Percentiles rank a stretch among this genome's conserved stretches.
Evolutionary conservation across 2,888 invertebrate species (phyloP).

Genomic region (Pristionchus exspectatus): DNA sequence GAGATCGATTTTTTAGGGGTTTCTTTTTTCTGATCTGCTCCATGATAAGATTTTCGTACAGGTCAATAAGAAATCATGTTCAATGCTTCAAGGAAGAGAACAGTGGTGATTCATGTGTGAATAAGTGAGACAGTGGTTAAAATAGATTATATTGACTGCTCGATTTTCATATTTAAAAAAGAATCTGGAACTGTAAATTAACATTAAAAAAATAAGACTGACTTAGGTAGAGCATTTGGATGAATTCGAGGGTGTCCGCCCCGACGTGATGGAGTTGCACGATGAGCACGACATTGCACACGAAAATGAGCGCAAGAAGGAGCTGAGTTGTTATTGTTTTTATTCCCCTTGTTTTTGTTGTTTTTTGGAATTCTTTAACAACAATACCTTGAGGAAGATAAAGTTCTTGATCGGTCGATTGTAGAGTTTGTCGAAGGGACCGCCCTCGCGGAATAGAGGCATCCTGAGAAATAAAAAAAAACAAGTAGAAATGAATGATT

Average conservation of each 20-base stretch:
- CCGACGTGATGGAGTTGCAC: conserved; percentile 5
- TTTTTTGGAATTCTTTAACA: not conserved
- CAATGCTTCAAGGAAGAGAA: too few relatives aligned
- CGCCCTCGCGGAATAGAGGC: conserved; percentile 26
- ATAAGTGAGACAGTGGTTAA: too few relatives aligned
- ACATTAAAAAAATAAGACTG: not conserved
- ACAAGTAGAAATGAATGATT: not conserved
- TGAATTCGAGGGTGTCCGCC: not conserved
- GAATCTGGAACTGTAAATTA: too few relatives aligned
- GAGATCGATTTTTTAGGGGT: too few relatives aligned
- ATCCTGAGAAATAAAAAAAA: not conserved
- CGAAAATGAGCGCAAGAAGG: not conserved
- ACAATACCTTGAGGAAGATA: conserved; percentile 10
- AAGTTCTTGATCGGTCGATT: conserved; percentile 38
- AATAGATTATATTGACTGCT: too few relatives aligned
- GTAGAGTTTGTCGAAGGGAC: conserved; percentile 38
- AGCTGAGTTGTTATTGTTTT: not conserved
- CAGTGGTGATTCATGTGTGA: too few relatives aligned
- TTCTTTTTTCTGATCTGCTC: too few relatives aligned
- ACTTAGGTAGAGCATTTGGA: not conserved
- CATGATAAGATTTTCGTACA: too few relatives aligned
- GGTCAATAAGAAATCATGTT: too few relatives aligned
- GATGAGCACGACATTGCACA: conserved; percentile 12
- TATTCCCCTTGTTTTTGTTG: not conserved
- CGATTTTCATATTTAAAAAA: too few relatives aligned